Evolutionary conservation across 2,113 vertebrate genomes (phyloP), one percentile per base, ranked within the genome.

Genomic region (Xiphophorus couchianus): DNA sequence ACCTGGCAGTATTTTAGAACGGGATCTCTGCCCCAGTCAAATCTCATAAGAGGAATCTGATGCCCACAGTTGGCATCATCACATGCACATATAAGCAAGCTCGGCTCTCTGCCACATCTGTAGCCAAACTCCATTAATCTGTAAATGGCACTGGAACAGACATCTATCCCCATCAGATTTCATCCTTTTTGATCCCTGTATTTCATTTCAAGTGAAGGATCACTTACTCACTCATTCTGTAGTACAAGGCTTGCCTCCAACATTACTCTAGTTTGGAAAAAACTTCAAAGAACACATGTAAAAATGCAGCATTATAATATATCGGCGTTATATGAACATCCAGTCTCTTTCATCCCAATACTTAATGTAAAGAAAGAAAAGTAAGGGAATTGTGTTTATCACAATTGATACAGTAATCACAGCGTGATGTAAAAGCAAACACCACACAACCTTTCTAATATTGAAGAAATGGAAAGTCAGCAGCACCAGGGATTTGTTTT

Each of bases 61-160:
- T 81, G 69, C 61, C 69, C 48, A 19, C 79, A 74, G 82, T 83
- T 87, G 84, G 77, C 71, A 71, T 77, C 73, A 76, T 76, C 30
- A 2, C 73, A 74, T 69, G 74, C 66, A 77, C 76, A 69, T 77
- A 69, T 61, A 72, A 82, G 67, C 73, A 25, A 61, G 74, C 54
- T 65, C 9, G 3, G 62, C 80, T 77, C 73, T 73, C 62, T 37
- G 68, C 80, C 79, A 81, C 82, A 86, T 90, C 89, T 69, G n/a
- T 71, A 72, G 84, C 88, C 88, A 90, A 86, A 86, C 79, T 76
- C 68, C 44, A 54, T 84, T 86, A 85, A 84, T 84, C 78, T 84
- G 81, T 69, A 84, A 78, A 85, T 88, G 82, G 82, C 88, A 90
- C 64, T 58, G n/a, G 71, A 82, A 66, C 66, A 73, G 80, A 82